Conservation (phyloP, 2,113 vertebrate genomes). For the Cisticola juncidis region DNA sequence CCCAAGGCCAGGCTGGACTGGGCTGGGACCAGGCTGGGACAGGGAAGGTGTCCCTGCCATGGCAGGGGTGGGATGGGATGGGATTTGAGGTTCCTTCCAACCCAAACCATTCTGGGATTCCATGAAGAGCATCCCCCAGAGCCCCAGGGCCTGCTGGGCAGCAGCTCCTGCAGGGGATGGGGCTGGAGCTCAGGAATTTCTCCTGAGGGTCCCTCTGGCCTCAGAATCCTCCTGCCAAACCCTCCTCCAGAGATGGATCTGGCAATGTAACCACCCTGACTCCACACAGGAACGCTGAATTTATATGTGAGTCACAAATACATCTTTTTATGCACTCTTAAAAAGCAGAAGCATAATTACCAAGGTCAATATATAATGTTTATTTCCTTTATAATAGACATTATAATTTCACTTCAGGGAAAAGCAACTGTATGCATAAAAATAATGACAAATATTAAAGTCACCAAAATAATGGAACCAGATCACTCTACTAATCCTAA, state of each 20-base stretch:
- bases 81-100: background rate
- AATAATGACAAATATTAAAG: slow-evolving; percentile 82
- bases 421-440: slow-evolving; percentile 75
- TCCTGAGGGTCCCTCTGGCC: background rate
- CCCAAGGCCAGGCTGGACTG: accelerated
- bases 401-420: slow-evolving; percentile 77
- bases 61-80: background rate
- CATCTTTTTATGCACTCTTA: slow-evolving; percentile 75
- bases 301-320: slow-evolving; percentile 66
- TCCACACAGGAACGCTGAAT: slow-evolving; percentile 25
- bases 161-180: background rate
- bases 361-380: slow-evolving; percentile 82
- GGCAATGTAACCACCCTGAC: background rate
- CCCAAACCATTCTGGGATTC: background rate
- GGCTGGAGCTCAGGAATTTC: background rate
- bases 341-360: slow-evolving; percentile 78
- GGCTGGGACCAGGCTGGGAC: accelerated
- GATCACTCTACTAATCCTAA: slow-evolving; percentile 78
- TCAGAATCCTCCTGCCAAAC: background rate
- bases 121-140: background rate
- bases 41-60: background rate
- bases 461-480: slow-evolving; percentile 73
- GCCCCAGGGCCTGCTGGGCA: background rate
- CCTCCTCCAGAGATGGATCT: background rate
- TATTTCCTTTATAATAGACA: slow-evolving; percentile 78